Conservation (phyloP, 2,113 vertebrate genomes). For the Neofelis nebulosa region DNA sequence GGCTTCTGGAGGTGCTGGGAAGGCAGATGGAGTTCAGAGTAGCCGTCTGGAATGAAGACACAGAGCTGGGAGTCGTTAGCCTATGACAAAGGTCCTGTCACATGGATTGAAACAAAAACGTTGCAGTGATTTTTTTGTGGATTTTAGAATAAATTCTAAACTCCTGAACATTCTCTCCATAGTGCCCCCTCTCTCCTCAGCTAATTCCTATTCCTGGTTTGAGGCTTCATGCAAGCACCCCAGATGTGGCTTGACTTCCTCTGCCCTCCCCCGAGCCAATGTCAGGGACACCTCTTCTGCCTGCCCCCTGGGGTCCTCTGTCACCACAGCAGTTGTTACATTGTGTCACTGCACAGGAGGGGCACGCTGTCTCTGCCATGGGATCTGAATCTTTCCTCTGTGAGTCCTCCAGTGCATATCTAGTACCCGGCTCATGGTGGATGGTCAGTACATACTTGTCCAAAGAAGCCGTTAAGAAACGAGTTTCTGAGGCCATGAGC, state of each 20-base stretch:
- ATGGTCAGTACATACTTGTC: background rate
- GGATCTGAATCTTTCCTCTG: background rate
- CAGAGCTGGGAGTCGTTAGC: too few relatives aligned
- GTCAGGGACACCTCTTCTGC: background rate
- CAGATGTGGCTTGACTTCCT: accelerated
- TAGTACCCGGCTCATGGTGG: background rate
- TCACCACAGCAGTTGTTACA: background rate
- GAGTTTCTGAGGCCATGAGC: background rate
- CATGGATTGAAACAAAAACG: background rate
- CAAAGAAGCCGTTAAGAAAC: accelerated
- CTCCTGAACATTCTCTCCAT: background rate
- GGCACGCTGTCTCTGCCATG: accelerated
- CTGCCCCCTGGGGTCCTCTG: too few relatives aligned
- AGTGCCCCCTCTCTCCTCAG: accelerated
- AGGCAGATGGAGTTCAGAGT: background rate
- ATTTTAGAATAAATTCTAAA: background rate
- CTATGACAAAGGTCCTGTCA: background rate
- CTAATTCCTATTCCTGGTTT: background rate
- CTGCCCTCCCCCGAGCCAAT: background rate
- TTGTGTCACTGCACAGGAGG: background rate
- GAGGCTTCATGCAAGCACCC: accelerated
- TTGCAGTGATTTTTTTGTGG: background rate
- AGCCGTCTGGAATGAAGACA: background rate
- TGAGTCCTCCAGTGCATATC: accelerated
- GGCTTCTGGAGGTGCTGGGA: background rate